Percentiles rank a stretch among this genome's conserved stretches.
phyloP scores from a whole-genome alignment of 2,113 vertebrate species.

The Lophius piscatorius region DNA sequence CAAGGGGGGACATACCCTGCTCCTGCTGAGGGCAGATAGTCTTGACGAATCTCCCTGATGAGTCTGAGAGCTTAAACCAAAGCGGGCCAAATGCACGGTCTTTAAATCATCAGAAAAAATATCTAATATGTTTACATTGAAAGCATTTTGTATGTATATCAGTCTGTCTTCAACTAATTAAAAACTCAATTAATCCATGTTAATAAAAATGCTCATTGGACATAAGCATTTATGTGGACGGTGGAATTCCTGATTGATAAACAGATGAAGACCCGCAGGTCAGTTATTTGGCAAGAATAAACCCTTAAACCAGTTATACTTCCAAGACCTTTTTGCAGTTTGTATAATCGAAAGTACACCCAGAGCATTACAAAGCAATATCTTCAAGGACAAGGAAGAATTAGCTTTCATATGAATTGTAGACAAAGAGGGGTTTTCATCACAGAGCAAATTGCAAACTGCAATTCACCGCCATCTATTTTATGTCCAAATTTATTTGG shows the following conservation, averaged over 20 bases:
- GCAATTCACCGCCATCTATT: conserved; percentile 28
- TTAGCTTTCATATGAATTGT: conserved; percentile 37
- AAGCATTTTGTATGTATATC: too few relatives aligned
- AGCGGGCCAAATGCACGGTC: too few relatives aligned
- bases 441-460: conserved; percentile 25
- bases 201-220: neutral
- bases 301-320: neutral
- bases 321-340: conserved; percentile 22
- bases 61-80: too few relatives aligned
- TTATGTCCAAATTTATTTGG: conserved; percentile 46
- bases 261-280: neutral
- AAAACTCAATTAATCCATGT: neutral
- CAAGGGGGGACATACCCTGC: too few relatives aligned
- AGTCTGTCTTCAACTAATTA: too few relatives aligned
- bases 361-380: conserved; percentile 34
- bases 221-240: neutral
- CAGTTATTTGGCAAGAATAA: neutral
- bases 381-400: conserved; percentile 39
- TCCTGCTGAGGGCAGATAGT: too few relatives aligned
- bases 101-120: too few relatives aligned
- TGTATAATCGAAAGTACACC: conserved; percentile 7
- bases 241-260: neutral
- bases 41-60: too few relatives aligned
- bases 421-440: conserved; percentile 29
- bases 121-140: too few relatives aligned